These are phyloP conservation scores for Pelecanoides urinatrix DNA, from an alignment of 2,113 vertebrate species.

Conservation along the genomic window DNA sequence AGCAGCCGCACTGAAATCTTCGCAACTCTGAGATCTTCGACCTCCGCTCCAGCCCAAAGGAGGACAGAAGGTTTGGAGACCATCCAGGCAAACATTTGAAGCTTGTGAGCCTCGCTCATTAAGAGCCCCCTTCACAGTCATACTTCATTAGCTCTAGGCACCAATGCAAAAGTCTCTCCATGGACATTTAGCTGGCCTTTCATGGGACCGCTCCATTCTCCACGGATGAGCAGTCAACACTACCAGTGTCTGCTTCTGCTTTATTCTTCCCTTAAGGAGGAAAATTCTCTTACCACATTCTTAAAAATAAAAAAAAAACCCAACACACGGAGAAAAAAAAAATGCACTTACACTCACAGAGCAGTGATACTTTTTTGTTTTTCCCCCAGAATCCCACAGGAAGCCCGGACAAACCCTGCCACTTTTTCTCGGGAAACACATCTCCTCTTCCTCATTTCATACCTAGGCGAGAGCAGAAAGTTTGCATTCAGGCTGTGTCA, in stretches of 20 bases:
- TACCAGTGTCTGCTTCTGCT: neutral
- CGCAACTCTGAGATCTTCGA: neutral
- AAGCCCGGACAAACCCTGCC: neutral
- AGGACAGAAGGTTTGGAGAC: constrained; percentile 29
- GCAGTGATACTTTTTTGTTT: neutral
- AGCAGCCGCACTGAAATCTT: neutral
- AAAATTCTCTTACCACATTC: neutral
- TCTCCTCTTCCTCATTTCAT: neutral
- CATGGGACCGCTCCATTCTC: neutral
- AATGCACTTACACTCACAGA: neutral
- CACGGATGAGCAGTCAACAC: neutral
- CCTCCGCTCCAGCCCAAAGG: constrained; percentile 21
- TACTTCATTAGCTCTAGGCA: constrained; percentile 22
- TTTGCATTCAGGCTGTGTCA: constrained; percentile 3
- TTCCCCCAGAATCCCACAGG: neutral
- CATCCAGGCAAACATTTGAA: constrained; percentile 26
- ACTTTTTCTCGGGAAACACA: neutral
- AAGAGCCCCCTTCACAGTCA: constrained; percentile 13
- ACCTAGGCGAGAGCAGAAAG: neutral
- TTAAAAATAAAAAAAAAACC: neutral
- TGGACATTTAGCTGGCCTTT: neutral
- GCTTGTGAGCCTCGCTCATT: neutral
- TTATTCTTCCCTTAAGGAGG: neutral
- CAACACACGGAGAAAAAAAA: neutral
- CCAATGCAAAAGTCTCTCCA: neutral